Evolutionary conservation across 2,113 vertebrate genomes (phyloP).

Genomic region (pig (Sus scrofa)): T2T-Sscrofa CM000820.6:32164501-32165000

Average conservation of each 20-base stretch:
- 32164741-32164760: background rate
- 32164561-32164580: background rate
- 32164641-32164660: background rate
- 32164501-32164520: constrained; percentile 12
- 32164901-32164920: background rate
- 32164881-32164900: background rate
- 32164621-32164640: background rate
- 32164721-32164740: background rate
- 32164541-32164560: background rate
- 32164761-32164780: background rate
- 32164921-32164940: background rate
- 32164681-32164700: background rate
- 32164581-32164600: background rate
- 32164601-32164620: constrained; percentile 10
- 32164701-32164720: background rate
- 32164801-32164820: background rate
- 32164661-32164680: background rate
- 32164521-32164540: background rate
- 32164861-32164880: constrained; percentile 26
- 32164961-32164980: background rate
- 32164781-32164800: background rate
- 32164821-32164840: background rate
- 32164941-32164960: background rate
- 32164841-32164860: constrained; percentile 1
- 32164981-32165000: background rate